Percentiles rank a stretch among this genome's conserved stretches.
These are phyloP conservation scores for Loripinus fragilis DNA, from an alignment of 2,888 invertebrate genomes.

Conservation along the genomic window DNA sequence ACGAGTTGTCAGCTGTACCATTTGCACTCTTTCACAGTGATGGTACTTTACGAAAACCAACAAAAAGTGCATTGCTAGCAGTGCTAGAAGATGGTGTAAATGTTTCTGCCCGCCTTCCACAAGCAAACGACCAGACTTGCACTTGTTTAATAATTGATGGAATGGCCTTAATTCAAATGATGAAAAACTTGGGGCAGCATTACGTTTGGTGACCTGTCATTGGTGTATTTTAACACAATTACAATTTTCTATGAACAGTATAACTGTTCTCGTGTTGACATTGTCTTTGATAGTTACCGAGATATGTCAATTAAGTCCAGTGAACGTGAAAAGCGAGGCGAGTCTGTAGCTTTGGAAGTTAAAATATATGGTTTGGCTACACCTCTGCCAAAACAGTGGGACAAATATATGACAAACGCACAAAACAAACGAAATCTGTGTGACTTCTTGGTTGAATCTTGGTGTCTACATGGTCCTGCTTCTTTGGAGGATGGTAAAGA, in stretches of 20 bases:
- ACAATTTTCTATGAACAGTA: not conserved
- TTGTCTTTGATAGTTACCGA: not conserved
- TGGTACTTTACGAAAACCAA: not conserved
- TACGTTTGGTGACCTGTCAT: not conserved
- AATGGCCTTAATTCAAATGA: not conserved
- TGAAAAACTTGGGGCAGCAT: not conserved
- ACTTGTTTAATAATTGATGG: not conserved
- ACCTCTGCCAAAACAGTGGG: not conserved
- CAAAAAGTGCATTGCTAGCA: not conserved
- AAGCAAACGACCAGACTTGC: too few species aligned
- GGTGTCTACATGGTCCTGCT: too few species aligned
- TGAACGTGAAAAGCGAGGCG: not conserved
- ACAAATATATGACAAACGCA: too few species aligned
- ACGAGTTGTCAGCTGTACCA: not conserved
- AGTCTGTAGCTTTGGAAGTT: not conserved
- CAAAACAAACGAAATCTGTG: too few species aligned
- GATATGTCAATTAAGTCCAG: not conserved
- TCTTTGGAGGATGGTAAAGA: too few species aligned
- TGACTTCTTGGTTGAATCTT: too few species aligned
- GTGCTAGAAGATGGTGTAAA: not conserved
- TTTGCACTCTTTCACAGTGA: not conserved
- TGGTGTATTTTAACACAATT: not conserved
- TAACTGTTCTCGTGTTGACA: not conserved
- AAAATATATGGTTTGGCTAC: not conserved
- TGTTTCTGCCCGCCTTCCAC: not conserved